These are phyloP conservation scores for Parambassis ranga DNA, from an alignment of 2,797 vertebrate genomes.

Conservation along the genomic window DNA sequence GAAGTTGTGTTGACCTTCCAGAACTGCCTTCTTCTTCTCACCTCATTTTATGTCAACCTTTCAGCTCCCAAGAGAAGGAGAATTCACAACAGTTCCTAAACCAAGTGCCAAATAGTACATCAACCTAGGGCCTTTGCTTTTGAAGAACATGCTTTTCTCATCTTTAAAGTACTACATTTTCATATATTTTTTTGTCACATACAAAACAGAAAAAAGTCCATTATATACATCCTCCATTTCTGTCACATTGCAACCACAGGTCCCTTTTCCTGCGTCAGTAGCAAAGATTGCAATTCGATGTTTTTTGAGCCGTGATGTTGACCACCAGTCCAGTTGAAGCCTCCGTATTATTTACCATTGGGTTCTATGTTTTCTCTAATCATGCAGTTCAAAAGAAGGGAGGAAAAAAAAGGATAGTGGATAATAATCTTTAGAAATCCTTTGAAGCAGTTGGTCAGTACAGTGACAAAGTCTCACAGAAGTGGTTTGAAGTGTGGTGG, in stretches of 20 bases:
- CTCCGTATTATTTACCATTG: constrained; percentile 40
- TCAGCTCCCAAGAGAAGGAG: constrained; percentile 71
- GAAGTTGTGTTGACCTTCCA: constrained; percentile 55
- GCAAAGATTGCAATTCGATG: constrained; percentile 48
- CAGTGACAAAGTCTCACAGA: constrained; percentile 64
- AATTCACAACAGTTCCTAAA: constrained; percentile 82
- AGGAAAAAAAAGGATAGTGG: constrained; percentile 48
- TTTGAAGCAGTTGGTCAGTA: constrained; percentile 72
- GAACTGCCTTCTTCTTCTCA: constrained; percentile 56
- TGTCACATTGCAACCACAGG: constrained; percentile 62
- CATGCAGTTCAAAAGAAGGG: constrained; percentile 73
- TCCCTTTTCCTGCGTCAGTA: constrained; percentile 59
- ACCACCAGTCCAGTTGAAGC: constrained; percentile 54
- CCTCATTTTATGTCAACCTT: constrained; percentile 65
- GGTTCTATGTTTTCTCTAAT: constrained; percentile 67
- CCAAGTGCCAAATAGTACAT: constrained; percentile 69
- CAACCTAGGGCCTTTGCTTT: constrained; percentile 65
- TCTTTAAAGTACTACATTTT: constrained; percentile 79
- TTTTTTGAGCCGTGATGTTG: constrained; percentile 50
- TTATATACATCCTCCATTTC: constrained; percentile 80
- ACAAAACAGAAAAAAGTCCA: constrained; percentile 83
- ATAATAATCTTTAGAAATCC: constrained; percentile 64
- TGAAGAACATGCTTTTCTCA: constrained; percentile 80
- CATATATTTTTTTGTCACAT: constrained; percentile 77
- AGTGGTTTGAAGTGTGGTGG: constrained; percentile 59